Evolutionary conservation across 2,888 invertebrate species (phyloP), one percentile per base, ranked within the genome.

Genomic region (Hirudinaria manillensis): DNA sequence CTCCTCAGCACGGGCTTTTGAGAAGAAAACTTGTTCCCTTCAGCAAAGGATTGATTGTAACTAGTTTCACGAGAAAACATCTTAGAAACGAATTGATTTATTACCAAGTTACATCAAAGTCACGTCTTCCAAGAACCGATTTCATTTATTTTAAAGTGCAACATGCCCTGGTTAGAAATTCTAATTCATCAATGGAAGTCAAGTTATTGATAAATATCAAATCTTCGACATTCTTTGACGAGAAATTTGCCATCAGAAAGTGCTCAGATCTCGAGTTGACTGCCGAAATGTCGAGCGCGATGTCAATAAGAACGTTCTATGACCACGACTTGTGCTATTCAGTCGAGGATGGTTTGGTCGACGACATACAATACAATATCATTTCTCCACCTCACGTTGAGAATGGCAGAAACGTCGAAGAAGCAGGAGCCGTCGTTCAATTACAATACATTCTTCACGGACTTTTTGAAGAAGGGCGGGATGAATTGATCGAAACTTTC

Each of bases 221-320:
- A 61, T 29, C 61, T 10, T 27, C 24, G 7, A 4, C 13, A n/a
- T 27, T 27, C 10, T 27, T 27, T 61, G 61, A 61, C n/a, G 61
- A 61, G 29, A 61, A 61, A 61, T 27, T 27, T 27, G 29, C n/a
- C 61, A 61, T 61, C 61, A 61, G 29, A 61, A 61, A 61, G 61
- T 61, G 61, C 29, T 61, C 61, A 24, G 61, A 61, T n/a, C 24
- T 61, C 61, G 19, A 61, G 6, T 29, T 29, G 24, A 61, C 61
- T 24, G 24, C 29, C 10, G 10, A 7, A 24, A 21, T 61, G 29
- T 24, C 24, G 29, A 61, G 61, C 61, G 2, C 29, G 61, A 29
- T 27, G 29, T 16, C 61, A 10, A 4, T n/a, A n/a, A 29, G 2
- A 61, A 19, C n/a, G 24, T 61, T 61, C 29, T 16, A 16, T 24